Percentiles rank a stretch among this genome's conserved stretches.
phyloP scores from a whole-genome alignment of 2,888 invertebrate genomes.

The Tenthredo distinguenda region DNA sequence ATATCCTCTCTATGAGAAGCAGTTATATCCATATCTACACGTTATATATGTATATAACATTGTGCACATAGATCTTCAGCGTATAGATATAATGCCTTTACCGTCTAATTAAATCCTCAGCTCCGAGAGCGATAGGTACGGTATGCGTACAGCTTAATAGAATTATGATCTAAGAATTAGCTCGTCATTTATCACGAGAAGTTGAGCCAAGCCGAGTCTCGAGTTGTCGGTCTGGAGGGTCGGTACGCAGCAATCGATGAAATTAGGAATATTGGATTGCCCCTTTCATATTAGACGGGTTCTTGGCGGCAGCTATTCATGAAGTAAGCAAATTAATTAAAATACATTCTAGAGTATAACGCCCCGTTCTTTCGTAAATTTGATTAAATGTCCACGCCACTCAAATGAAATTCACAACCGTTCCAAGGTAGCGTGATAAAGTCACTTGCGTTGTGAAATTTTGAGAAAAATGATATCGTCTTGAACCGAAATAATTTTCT shows the following conservation, averaged over 20 bases:
- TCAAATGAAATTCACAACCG: background rate
- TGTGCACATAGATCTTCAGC: background rate
- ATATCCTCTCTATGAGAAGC: background rate
- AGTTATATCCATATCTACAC: background rate
- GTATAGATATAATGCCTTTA: slow-evolving; percentile 30
- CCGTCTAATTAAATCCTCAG: slow-evolving; percentile 60
- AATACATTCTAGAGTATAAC: slow-evolving; percentile 2
- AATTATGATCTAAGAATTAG: slow-evolving; percentile 54
- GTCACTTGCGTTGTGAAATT: background rate
- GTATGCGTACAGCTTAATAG: slow-evolving; percentile 39
- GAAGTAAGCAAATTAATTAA: slow-evolving; percentile 31
- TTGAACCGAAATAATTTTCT: background rate
- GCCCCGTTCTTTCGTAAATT: slow-evolving; percentile 8
- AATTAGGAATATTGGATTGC: slow-evolving; percentile 44
- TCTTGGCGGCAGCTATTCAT: slow-evolving; percentile 19
- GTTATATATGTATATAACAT: background rate
- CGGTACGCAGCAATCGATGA: background rate
- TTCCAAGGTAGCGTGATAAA: background rate
- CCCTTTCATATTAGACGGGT: slow-evolving; percentile 34
- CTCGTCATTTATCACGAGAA: slow-evolving; percentile 40
- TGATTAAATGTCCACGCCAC: background rate
- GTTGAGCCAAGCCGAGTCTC: slow-evolving; percentile 26
- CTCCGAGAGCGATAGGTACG: slow-evolving; percentile 55
- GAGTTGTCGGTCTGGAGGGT: background rate
- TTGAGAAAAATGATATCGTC: background rate